Conservation (phyloP, 2,797 vertebrate species). For the Mareca penelope region DNA sequence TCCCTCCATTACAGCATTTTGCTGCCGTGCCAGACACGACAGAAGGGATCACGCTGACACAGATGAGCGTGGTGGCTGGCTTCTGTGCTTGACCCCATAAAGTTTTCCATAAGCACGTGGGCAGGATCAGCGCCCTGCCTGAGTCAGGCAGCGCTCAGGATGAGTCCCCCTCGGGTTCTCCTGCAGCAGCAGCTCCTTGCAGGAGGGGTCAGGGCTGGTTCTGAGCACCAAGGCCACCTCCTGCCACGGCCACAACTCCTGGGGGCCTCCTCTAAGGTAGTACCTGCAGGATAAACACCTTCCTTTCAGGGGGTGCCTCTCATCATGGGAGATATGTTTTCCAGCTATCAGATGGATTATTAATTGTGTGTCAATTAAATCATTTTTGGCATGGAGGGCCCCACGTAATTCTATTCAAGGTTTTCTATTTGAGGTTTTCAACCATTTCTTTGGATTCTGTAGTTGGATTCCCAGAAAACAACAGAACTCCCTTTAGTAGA, state of each 20-base stretch:
- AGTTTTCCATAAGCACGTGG: no score
- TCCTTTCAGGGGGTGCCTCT: fast-evolving
- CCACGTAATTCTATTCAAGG: background rate
- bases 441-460: fast-evolving
- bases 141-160: no score
- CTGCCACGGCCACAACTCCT: background rate
- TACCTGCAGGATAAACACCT: background rate
- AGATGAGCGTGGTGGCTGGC: fast-evolving
- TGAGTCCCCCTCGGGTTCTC: no score
- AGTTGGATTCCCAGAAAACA: background rate
- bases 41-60: fast-evolving
- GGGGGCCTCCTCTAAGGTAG: no score
- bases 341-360: fast-evolving
- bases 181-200: no score
- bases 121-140: no score
- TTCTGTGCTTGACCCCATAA: no score
- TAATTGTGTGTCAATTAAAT: background rate
- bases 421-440: background rate
- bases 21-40: fast-evolving
- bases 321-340: fast-evolving
- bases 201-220: no score
- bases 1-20: background rate
- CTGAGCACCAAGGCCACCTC: background rate
- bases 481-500: fast-evolving
- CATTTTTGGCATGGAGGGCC: background rate